Evolutionary conservation across 2,797 vertebrate species (phyloP).

Genomic region (Numenius phaeopus): DNA sequence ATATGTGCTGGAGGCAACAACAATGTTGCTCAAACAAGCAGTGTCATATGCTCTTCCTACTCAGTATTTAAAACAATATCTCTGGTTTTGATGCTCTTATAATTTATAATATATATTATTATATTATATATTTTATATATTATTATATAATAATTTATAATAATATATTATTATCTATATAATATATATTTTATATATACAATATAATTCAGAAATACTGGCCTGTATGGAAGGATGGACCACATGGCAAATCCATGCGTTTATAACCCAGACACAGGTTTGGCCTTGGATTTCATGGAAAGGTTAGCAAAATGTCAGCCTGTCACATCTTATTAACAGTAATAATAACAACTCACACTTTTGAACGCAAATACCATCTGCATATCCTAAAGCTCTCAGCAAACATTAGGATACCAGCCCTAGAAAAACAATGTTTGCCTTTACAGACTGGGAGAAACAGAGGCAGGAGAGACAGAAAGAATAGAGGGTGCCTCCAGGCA

Average conservation of each 20-base stretch:
- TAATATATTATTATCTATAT: no score
- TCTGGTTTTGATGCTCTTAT: neutral
- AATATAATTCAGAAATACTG: neutral
- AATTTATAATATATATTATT: neutral
- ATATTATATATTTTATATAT: no score
- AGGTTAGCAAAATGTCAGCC: constrained; percentile 19
- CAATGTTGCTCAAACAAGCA: constrained; percentile 19
- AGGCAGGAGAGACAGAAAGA: neutral
- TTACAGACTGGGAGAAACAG: neutral
- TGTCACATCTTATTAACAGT: constrained; percentile 35
- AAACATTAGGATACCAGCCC: neutral
- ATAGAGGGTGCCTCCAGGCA: neutral
- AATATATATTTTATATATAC: no score
- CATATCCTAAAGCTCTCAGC: neutral
- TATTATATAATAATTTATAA: no score
- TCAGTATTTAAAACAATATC: neutral
- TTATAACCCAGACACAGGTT: neutral
- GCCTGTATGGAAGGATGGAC: neutral
- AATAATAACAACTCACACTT: constrained; percentile 12
- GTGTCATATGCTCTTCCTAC: neutral
- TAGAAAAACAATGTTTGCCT: neutral
- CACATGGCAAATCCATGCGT: neutral
- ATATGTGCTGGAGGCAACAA: constrained; percentile 28
- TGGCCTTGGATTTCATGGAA: neutral
- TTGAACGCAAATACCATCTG: neutral